phyloP scores from a whole-genome alignment of 30 jellyfish, hydroid and myxozoan genomes.

The Morbakka virulenta region DNA sequence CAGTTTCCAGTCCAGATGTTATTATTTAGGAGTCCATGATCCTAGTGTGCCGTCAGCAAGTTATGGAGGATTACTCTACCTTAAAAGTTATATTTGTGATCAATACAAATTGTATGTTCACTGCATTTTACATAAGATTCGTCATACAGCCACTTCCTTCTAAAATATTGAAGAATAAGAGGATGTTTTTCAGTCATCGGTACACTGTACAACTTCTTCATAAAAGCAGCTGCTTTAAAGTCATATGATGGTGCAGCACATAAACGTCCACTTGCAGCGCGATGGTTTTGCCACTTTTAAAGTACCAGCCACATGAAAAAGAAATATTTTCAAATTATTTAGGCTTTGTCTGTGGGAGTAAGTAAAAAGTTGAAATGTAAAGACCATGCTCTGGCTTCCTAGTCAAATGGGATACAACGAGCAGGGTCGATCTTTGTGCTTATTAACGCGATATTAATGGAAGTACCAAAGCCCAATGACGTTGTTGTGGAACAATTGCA shows the following conservation, averaged over 20 bases:
- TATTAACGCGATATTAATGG: slow-evolving; percentile 4
- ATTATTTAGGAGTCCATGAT: too few relatives aligned
- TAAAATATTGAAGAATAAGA: neutral
- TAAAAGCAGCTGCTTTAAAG: neutral
- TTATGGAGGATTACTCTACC: too few relatives aligned
- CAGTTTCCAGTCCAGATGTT: too few relatives aligned
- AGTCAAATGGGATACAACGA: neutral
- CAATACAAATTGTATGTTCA: neutral
- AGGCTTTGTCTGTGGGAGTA: too few relatives aligned
- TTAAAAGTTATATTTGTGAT: too few relatives aligned
- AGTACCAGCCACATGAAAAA: neutral
- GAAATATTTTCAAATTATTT: too few relatives aligned
- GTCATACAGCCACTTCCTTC: too few relatives aligned
- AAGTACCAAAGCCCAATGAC: slow-evolving; percentile 4
- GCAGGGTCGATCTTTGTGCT: neutral
- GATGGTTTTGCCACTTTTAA: neutral
- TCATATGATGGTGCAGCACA: neutral
- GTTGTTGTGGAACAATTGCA: slow-evolving; percentile 11
- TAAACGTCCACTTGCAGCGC: neutral
- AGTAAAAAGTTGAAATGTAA: neutral
- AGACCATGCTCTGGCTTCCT: slow-evolving; percentile 24
- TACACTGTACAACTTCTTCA: neutral
- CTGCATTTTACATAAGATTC: neutral
- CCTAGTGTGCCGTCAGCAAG: too few relatives aligned
- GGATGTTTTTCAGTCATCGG: neutral